A percentile compares a stretch with the other conserved stretches of the same genome.
These are phyloP conservation scores for Phoxinus dragarum DNA, from an alignment of 2,797 vertebrate species.

Conservation along the genomic window DNA sequence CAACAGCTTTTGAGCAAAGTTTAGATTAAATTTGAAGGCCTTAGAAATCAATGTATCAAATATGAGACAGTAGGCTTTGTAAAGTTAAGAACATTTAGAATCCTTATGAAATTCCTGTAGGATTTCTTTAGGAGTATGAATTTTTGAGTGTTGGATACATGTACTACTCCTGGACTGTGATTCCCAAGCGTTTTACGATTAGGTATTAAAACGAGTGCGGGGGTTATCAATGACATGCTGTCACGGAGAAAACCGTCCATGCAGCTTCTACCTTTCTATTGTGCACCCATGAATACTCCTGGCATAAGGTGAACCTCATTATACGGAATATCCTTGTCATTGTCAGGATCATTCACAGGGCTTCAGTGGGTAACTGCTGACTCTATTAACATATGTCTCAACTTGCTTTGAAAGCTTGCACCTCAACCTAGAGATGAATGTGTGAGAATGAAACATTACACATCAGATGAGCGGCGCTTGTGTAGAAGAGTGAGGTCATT, in stretches of 20 bases:
- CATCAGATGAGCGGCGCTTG: neutral
- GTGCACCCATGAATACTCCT: neutral
- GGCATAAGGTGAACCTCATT: slow-evolving; percentile 16
- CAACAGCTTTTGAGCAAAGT: neutral
- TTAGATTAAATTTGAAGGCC: neutral
- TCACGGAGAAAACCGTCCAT: neutral
- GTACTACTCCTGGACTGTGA: neutral
- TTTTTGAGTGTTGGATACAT: neutral
- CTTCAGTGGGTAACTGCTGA: neutral
- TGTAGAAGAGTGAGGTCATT: neutral
- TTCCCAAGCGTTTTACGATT: slow-evolving; percentile 4
- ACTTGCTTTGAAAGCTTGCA: neutral
- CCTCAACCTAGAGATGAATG: neutral
- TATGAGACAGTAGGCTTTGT: neutral
- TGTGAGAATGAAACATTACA: neutral
- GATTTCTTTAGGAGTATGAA: neutral
- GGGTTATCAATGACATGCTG: neutral
- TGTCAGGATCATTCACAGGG: slow-evolving; percentile 1
- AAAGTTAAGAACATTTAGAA: neutral
- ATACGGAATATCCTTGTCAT: slow-evolving; percentile 12
- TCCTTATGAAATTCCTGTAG: neutral
- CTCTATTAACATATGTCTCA: neutral
- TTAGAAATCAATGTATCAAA: neutral
- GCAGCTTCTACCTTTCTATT: neutral
- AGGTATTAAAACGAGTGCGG: neutral